Evolutionary conservation across 1,140 invertebrate genomes (phyloP).

Genomic region (Tetranychus cinnabarinus): DNA sequence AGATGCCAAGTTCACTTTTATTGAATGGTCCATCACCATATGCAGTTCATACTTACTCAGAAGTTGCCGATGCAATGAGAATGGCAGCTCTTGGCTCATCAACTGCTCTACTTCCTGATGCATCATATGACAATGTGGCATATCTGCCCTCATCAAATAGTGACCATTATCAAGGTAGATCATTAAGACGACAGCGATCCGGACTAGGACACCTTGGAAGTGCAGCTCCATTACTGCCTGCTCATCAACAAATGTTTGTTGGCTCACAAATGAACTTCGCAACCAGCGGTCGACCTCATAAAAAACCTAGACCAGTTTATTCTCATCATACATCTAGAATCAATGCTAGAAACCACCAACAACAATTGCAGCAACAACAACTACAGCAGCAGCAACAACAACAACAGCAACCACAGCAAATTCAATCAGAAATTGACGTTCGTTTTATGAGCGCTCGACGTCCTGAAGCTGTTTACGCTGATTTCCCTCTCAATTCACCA

Average conservation of each 20-base stretch:
- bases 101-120: conserved; percentile 4
- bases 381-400: neutral
- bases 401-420: neutral
- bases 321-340: neutral
- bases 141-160: conserved; percentile 7
- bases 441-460: neutral
- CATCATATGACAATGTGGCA: conserved; percentile 10
- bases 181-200: conserved; percentile 4
- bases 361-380: neutral
- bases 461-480: neutral
- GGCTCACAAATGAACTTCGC: neutral
- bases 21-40: conserved; percentile 1
- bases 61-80: conserved; percentile 4
- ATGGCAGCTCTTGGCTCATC: conserved; percentile 5
- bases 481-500: neutral
- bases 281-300: conserved; percentile 6
- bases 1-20: neutral
- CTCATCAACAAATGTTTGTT: neutral
- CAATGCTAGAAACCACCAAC: neutral
- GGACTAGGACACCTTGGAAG: neutral
- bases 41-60: conserved; percentile 7
- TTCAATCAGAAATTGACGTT: neutral
- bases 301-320: conserved; percentile 4
- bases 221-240: conserved; percentile 4
- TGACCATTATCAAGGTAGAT: conserved; percentile 6